Conservation (phyloP, 35 echinoderm and acorn worm genomes). For the Chiridota heheva region DNA sequence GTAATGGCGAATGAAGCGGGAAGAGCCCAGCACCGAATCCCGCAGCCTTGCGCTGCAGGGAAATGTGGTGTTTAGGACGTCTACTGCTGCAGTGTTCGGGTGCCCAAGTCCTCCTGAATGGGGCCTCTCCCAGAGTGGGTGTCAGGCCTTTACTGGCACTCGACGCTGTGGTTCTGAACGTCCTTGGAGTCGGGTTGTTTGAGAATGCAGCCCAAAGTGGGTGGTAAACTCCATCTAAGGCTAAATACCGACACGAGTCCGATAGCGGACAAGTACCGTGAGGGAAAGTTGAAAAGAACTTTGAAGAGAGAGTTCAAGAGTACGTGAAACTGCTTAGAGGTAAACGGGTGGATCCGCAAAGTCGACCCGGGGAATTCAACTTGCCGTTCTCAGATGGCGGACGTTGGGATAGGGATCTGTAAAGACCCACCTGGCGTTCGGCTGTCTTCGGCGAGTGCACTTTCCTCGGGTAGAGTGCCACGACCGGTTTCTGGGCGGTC, state of each 20-base stretch:
- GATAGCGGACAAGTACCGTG: slow-evolving; percentile 49
- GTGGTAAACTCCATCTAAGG: slow-evolving; percentile 61
- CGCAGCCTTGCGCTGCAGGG: background rate
- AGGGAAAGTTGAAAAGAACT: slow-evolving; percentile 46
- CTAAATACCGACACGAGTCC: slow-evolving; percentile 41
- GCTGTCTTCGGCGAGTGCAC: slow-evolving; percentile 22
- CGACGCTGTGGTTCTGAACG: background rate
- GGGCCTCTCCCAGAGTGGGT: slow-evolving; percentile 7
- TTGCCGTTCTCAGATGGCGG: too few relatives aligned
- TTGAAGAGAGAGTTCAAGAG: slow-evolving; percentile 55
- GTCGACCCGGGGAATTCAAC: too few relatives aligned
- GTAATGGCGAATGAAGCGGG: slow-evolving; percentile 56
- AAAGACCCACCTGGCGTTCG: background rate
- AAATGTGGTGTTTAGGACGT: background rate
- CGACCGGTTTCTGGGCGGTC: background rate
- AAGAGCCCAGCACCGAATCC: slow-evolving; percentile 41
- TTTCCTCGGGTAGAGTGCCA: slow-evolving; percentile 26
- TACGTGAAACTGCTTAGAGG: slow-evolving; percentile 50
- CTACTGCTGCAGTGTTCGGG: background rate
- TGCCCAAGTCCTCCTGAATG: slow-evolving; percentile 22
- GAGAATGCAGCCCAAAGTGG: slow-evolving; percentile 33
- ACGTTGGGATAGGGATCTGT: background rate
- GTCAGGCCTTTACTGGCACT: slow-evolving; percentile 12
- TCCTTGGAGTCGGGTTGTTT: slow-evolving; percentile 55
- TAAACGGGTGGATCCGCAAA: slow-evolving; percentile 39